Evolutionary conservation across 2,888 invertebrate species (phyloP).

Genomic region (Amphipoea lucens): DNA sequence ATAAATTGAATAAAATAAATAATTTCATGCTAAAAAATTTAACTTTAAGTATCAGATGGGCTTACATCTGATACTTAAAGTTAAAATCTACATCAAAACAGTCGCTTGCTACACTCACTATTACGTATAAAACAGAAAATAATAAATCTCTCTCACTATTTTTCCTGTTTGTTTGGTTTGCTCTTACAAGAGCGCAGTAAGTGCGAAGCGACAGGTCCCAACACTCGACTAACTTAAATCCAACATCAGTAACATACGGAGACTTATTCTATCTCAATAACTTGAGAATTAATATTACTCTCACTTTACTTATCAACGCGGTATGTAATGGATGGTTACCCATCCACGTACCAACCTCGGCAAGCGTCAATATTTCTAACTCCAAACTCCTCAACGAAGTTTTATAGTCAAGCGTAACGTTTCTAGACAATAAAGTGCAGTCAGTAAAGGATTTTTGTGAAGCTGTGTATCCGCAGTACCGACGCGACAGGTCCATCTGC

Average conservation of each 20-base stretch:
- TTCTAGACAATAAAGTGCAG: background rate
- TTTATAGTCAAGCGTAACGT: background rate
- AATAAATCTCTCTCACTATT: background rate
- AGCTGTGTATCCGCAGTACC: background rate
- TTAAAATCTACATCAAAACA: background rate
- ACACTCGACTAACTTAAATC: slow-evolving; percentile 24
- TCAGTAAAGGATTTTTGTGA: background rate
- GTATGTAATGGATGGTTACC: no score
- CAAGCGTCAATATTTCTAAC: no score
- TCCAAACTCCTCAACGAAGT: background rate
- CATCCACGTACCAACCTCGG: no score
- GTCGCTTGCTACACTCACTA: background rate
- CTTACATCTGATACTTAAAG: background rate
- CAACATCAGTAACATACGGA: slow-evolving; percentile 10
- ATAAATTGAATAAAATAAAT: no score
- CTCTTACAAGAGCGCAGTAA: background rate
- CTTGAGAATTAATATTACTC: background rate
- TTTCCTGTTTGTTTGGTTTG: background rate
- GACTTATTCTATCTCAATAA: background rate
- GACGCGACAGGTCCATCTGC: background rate
- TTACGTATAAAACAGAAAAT: background rate
- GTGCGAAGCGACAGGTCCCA: background rate
- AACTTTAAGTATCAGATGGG: no score
- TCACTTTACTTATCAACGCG: background rate
- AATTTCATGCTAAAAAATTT: no score